Conservation (phyloP, 2,888 invertebrate species). For the Tetranychus piercei region DNA sequence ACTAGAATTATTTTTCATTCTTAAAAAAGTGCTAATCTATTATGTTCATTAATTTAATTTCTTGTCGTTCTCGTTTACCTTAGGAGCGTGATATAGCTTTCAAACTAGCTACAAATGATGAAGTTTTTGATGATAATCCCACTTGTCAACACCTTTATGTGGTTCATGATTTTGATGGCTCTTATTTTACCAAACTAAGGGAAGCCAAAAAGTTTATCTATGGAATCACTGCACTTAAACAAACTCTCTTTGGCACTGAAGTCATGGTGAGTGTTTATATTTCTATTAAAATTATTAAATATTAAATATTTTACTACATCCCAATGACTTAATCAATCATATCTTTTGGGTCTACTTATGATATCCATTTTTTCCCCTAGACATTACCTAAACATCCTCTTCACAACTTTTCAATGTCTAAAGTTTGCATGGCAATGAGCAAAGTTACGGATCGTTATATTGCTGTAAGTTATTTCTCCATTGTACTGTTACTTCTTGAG, state of each 20-base stretch:
- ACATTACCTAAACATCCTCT: background rate
- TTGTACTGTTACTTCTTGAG: too few species aligned
- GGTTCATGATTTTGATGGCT: background rate
- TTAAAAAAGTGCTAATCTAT: background rate
- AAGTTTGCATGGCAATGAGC: constrained; percentile 1
- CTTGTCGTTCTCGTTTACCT: background rate
- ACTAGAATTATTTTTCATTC: too few species aligned
- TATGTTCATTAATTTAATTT: background rate
- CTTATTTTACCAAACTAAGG: background rate
- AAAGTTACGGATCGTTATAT: background rate
- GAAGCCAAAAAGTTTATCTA: background rate
- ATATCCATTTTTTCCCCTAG: background rate
- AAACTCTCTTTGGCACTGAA: background rate
- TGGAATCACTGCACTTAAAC: background rate
- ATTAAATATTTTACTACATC: too few species aligned
- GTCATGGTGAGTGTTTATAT: background rate
- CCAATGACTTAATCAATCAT: background rate
- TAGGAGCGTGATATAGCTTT: background rate
- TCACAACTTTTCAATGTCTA: background rate
- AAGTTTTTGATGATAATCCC: background rate
- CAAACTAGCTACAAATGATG: background rate
- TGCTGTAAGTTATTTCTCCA: background rate
- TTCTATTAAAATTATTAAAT: too few species aligned
- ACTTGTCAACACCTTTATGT: constrained; percentile 3
- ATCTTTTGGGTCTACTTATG: background rate